Evolutionary conservation across 2,797 vertebrate genomes (phyloP), one percentile per base, ranked within the genome.

Genomic region (Acanthiza pusilla): DNA sequence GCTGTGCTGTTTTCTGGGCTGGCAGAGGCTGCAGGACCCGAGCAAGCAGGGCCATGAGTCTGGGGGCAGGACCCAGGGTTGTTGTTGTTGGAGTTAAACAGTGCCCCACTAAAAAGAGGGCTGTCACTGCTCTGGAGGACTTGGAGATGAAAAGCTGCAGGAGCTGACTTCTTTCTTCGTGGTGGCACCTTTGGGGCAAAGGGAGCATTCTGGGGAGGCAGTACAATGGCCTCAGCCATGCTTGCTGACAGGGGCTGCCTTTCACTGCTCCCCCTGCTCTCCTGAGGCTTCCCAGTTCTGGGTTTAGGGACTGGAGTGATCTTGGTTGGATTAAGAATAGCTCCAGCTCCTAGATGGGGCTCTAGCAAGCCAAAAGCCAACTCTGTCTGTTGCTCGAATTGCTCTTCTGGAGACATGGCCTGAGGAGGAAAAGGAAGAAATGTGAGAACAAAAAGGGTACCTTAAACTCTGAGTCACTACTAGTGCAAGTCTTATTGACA

Each of bases 101-200:
- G 17, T 40, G 96, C 71, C 32, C 29, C 91, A 34, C 91, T 88
- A 17, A 97, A 89, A 62, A 97, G 80, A 2, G 89, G 72, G 70
- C 72, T 88, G 57, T 85, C 76, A 4, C 94, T 97, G 91, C 75
- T 93, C 91, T 97, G 97, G 58, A 98, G 96, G 34, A 95, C 95
- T 79, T 98, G 97, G n/a, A 98, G 94, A 55, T 98, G 97, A 74
- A 98, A 97, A 90, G 97, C 97, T 3, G 98, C 97, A 2, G 98
- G 98, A 6, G 98, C 98, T 0, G 98, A 98, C 75, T 98, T 98
- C 95, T 98, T 98, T 71, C 98, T 98, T 85, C 98, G 95, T 1
- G 98, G 98, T 13, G 98, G 98, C 36, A 97, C 97, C 92, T 95
- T 97, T 54, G 98, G 98, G 27, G 57, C 93, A 25, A 88, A 89